These are phyloP conservation scores for Drusus annulatus DNA, from an alignment of 1,140 invertebrate genomes.

Conservation along the genomic window DNA sequence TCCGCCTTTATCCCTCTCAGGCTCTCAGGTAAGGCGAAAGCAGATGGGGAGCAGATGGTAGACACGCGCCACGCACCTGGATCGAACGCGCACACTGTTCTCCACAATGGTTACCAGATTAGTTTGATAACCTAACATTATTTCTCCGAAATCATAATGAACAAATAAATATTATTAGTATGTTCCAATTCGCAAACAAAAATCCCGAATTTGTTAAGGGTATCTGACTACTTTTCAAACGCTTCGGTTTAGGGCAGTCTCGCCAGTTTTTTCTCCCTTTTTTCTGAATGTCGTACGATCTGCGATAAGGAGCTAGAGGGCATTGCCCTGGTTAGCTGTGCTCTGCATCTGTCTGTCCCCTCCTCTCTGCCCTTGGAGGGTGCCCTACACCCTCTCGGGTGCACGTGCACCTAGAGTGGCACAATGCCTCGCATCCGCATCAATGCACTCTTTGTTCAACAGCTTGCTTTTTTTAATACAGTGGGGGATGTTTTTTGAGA, in stretches of 20 bases:
- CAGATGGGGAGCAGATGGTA: slow-evolving; percentile 32
- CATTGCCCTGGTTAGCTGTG: slow-evolving; percentile 12
- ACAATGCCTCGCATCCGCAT: slow-evolving; percentile 19
- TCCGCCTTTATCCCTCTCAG: too few relatives aligned
- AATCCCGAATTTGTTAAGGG: too few relatives aligned
- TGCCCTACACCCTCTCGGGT: slow-evolving; percentile 5
- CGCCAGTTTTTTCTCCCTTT: neutral
- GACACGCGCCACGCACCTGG: slow-evolving; percentile 43
- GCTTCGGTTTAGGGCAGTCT: neutral
- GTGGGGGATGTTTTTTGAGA: slow-evolving; percentile 15
- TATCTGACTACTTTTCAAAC: too few relatives aligned
- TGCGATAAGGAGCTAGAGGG: neutral
- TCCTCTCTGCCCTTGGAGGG: neutral
- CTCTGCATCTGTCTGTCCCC: slow-evolving; percentile 32
- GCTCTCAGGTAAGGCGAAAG: neutral
- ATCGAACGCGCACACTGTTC: slow-evolving; percentile 9
- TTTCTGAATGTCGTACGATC: slow-evolving; percentile 15
- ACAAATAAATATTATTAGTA: too few relatives aligned
- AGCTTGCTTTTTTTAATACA: neutral
- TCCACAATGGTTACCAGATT: slow-evolving; percentile 6
- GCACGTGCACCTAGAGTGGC: slow-evolving; percentile 14
- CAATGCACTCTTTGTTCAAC: slow-evolving; percentile 33
- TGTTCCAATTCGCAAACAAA: too few relatives aligned
- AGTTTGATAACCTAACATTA: neutral
- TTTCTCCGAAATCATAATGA: neutral